Evolutionary conservation across 2,888 invertebrate genomes (phyloP).

Genomic region (Sussaba pulchella): DNA sequence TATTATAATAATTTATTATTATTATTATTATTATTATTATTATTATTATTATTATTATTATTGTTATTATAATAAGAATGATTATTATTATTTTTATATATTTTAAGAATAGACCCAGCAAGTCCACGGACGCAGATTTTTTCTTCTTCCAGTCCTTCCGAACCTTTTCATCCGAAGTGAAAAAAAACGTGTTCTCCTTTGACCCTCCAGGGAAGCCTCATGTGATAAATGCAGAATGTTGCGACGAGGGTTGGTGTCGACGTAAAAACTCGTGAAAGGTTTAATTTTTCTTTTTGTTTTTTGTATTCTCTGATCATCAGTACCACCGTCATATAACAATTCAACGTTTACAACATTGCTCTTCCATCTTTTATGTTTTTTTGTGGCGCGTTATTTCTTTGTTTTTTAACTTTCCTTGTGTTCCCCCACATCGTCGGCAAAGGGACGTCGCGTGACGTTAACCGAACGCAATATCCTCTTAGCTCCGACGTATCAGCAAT

Average conservation of each 20-base stretch:
- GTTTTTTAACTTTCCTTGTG: constrained; percentile 23
- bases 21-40: neutral
- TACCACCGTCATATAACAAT: constrained; percentile 30
- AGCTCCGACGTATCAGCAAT: constrained; percentile 17
- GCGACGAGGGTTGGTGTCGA: constrained; percentile 5
- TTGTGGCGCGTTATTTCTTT: no score
- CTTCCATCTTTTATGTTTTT: constrained; percentile 25
- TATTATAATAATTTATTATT: neutral
- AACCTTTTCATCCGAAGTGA: neutral
- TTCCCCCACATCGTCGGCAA: constrained; percentile 42
- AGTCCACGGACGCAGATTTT: neutral
- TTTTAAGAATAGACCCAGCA: neutral
- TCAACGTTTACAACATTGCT: constrained; percentile 24
- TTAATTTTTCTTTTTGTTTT: constrained; percentile 39
- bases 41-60: neutral
- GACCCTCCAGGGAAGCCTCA: neutral
- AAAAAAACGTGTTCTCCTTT: constrained; percentile 6
- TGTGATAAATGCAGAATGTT: constrained; percentile 5
- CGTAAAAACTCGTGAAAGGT: constrained; percentile 26
- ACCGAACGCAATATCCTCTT: constrained; percentile 58
- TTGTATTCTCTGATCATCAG: constrained; percentile 39
- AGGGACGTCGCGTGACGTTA: constrained; percentile 31
- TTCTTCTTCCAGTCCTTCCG: neutral
- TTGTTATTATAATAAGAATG: no score
- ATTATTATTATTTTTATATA: no score